phyloP scores from a whole-genome alignment of 2,888 invertebrate genomes.

The Oscheius sp. region DNA sequence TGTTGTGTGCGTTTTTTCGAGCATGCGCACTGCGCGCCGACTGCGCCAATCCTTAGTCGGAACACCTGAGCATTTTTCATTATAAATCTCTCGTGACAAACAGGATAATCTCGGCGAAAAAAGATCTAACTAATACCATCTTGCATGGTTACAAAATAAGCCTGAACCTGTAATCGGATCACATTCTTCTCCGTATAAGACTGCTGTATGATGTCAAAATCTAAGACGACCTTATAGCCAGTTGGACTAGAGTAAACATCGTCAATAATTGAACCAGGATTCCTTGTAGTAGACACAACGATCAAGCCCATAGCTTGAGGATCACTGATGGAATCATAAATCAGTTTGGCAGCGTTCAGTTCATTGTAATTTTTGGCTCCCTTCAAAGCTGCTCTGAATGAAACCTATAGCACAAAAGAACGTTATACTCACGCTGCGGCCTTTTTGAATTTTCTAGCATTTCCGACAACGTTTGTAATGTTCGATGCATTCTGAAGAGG shows the following conservation, averaged over 20 bases:
- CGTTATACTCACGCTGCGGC: background rate
- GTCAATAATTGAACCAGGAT: background rate
- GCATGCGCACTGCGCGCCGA: too few species aligned
- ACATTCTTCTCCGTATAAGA: background rate
- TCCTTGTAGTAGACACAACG: background rate
- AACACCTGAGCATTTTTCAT: too few species aligned
- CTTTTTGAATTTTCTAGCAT: background rate
- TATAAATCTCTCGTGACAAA: too few species aligned
- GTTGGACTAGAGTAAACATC: background rate
- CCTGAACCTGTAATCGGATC: background rate
- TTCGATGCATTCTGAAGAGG: background rate
- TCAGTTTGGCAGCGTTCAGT: slow-evolving; percentile 11
- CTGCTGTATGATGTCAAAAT: slow-evolving; percentile 9
- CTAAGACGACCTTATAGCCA: slow-evolving; percentile 1
- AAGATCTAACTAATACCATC: too few species aligned
- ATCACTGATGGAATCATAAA: slow-evolving; percentile 8
- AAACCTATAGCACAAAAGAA: too few species aligned
- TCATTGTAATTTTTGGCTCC: slow-evolving; percentile 9
- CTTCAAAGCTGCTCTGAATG: slow-evolving; percentile 4
- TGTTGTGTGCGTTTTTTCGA: too few species aligned
- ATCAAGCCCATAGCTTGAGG: background rate
- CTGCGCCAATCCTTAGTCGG: too few species aligned
- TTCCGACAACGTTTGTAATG: background rate
- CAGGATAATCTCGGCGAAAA: too few species aligned
- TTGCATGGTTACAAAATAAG: slow-evolving; percentile 6